phyloP scores from a whole-genome alignment of 2,113 vertebrate species.

The Indicator indicator region DNA sequence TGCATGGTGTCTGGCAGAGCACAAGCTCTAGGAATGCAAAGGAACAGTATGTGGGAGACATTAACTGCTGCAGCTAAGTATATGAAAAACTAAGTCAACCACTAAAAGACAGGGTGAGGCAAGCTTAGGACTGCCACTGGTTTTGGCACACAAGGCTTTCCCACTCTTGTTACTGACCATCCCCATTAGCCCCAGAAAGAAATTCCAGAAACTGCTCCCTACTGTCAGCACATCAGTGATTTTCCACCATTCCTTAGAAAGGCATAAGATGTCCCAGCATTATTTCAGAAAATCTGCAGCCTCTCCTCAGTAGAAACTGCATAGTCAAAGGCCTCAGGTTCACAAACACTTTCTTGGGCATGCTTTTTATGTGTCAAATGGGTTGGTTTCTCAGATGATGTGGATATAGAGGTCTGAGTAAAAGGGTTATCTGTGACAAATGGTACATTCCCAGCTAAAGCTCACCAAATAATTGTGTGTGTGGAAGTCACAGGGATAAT shows the following conservation, averaged over 20 bases:
- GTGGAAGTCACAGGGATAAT: not conserved
- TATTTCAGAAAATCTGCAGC: not conserved
- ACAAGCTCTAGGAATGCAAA: not conserved
- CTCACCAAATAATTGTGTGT: not conserved
- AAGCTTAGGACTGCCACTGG: not conserved
- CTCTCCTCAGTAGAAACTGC: not conserved
- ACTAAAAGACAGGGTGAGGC: not conserved
- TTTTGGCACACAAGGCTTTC: not conserved
- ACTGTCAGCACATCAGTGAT: not conserved
- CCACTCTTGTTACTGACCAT: not conserved
- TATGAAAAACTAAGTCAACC: not conserved
- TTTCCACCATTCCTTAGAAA: not conserved
- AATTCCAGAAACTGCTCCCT: not conserved
- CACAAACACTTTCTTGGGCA: not conserved
- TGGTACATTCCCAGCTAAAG: not conserved
- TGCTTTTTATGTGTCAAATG: not conserved
- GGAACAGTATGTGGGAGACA: not conserved
- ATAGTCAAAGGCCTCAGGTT: not conserved
- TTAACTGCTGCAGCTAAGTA: not conserved
- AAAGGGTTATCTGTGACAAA: not conserved
- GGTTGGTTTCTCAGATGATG: not conserved
- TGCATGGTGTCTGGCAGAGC: not conserved
- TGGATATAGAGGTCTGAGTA: not conserved
- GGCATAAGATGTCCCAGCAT: fast-evolving
- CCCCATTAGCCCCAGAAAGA: fast-evolving